Base-by-base conservation (phyloP, 2,797 vertebrate species). In the Menidia menidia region DNA sequence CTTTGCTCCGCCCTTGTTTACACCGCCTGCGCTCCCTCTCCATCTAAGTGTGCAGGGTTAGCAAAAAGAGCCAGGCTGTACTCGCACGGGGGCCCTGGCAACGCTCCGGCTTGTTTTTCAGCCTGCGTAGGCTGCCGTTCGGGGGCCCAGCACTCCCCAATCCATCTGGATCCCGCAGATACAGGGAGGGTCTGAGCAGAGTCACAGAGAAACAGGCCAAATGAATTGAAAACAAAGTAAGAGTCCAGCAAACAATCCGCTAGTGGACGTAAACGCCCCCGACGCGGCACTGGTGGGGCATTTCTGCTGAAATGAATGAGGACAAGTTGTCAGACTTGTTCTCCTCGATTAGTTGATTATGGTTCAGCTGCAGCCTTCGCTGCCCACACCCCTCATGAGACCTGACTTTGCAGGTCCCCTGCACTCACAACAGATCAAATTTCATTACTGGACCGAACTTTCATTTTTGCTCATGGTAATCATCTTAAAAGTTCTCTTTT, bases 1-100 rank as follows among this genome's bases (percentile, higher is more conserved):
- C 32, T 67, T 58, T 53, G 11, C 65, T 64, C 58, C 41, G 3
- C 32, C 42, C 63, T 58, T 76, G 76, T 83, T 78, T 78, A 74
- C 53, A 55, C 42, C 63, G 47, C 42, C 31, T 6, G 3, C 55
- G 42, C 31, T 45, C 30, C 48, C 42, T 55, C 59, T 63, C 33
- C 57, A 19, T 61, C 64, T 75, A 80, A 41, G 30, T 3, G 1
- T 68, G 77, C 64, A 73, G 44, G 60, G 58, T 74, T 80, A 74
- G 68, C 80, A 66, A 72, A 72, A 25, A 66, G 57, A 78, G 65
- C 62, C 81, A 69, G 75, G 31, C 74, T 74, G 62, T 70, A 76
- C 70, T 84, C 73, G 79, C 63, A 51, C 64, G 66, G 75, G 85
- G 75, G 85, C 74, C 68, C 67, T 78, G 77, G 74, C 75, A 64